phyloP scores from a whole-genome alignment of 2,113 vertebrate species.

The Ptyas mucosa region DNA sequence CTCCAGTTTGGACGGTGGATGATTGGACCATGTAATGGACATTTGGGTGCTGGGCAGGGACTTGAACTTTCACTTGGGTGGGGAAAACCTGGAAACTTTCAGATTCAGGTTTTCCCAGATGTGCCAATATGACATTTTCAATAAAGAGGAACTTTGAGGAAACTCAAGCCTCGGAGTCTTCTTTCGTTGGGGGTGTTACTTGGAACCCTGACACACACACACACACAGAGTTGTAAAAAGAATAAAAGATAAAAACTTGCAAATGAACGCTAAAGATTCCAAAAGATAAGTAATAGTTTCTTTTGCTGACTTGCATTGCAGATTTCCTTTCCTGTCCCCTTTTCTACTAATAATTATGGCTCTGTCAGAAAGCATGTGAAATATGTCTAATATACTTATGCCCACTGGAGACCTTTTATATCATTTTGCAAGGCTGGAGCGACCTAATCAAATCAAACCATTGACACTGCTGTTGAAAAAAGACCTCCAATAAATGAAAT shows the following conservation, averaged over 20 bases:
- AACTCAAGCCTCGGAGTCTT: too few species aligned
- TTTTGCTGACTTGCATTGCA: conserved; percentile 53
- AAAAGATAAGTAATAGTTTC: conserved; percentile 29
- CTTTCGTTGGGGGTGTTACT: too few species aligned
- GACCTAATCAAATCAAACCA: conserved; percentile 71
- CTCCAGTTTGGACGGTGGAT: too few species aligned
- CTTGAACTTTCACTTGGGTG: too few species aligned
- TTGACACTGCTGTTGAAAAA: conserved; percentile 74
- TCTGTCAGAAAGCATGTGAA: conserved; percentile 65
- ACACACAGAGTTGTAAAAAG: neutral
- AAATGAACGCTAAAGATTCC: neutral
- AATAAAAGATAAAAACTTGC: neutral
- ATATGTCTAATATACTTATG: conserved; percentile 74
- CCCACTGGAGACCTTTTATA: conserved; percentile 81
- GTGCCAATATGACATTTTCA: too few species aligned
- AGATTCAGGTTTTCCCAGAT: too few species aligned
- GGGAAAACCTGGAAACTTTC: too few species aligned
- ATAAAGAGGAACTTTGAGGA: too few species aligned
- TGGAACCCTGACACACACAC: too few species aligned
- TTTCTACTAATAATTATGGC: conserved; percentile 62
- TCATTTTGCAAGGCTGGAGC: conserved; percentile 85
- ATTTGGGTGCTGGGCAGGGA: too few species aligned
- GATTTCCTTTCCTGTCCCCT: conserved; percentile 61
- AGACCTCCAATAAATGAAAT: conserved; percentile 72
- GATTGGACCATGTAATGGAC: too few species aligned